Evolutionary conservation across 2,797 vertebrate species (phyloP).

Genomic region (Thunnus albacares): DNA sequence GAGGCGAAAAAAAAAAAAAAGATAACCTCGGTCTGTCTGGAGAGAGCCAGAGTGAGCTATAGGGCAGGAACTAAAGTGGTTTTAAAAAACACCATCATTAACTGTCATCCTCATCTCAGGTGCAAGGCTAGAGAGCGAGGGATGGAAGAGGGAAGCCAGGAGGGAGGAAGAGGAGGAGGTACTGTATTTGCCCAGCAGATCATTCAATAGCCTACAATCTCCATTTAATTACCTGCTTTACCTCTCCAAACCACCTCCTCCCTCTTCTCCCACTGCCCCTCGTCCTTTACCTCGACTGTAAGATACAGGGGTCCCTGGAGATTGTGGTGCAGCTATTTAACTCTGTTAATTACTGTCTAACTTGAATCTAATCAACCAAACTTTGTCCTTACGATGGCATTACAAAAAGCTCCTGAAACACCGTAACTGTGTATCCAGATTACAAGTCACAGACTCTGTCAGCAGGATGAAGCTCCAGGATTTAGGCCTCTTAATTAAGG

Average conservation of each 20-base stretch:
- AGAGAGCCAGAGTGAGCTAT: conserved; percentile 65
- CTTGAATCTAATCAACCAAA: conserved; percentile 79
- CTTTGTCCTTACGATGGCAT: conserved; percentile 67
- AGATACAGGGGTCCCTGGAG: conserved; percentile 67
- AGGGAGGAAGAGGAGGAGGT: conserved; percentile 39
- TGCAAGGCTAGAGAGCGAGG: conserved; percentile 45
- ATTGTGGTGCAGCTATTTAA: conserved; percentile 76
- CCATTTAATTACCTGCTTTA: conserved; percentile 82
- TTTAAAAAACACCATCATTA: conserved; percentile 80
- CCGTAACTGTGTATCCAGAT: conserved; percentile 60
- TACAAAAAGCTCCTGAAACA: conserved; percentile 60
- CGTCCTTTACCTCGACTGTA: conserved; percentile 41
- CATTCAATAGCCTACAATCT: conserved; percentile 80
- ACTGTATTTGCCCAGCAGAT: conserved; percentile 66
- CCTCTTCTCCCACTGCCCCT: not conserved
- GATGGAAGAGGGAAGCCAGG: conserved; percentile 26
- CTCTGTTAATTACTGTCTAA: conserved; percentile 82
- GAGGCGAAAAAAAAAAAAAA: conserved; percentile 23
- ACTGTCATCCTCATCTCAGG: conserved; percentile 77
- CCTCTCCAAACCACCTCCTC: conserved; percentile 36
- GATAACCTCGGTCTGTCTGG: conserved; percentile 47
- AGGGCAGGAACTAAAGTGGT: conserved; percentile 67
- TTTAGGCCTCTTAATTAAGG: conserved; percentile 70
- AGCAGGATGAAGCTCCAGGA: conserved; percentile 61
- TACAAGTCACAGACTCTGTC: conserved; percentile 56